Evolutionary conservation across 2,888 invertebrate genomes (phyloP).

Genomic region (Archips crataeganus): DNA sequence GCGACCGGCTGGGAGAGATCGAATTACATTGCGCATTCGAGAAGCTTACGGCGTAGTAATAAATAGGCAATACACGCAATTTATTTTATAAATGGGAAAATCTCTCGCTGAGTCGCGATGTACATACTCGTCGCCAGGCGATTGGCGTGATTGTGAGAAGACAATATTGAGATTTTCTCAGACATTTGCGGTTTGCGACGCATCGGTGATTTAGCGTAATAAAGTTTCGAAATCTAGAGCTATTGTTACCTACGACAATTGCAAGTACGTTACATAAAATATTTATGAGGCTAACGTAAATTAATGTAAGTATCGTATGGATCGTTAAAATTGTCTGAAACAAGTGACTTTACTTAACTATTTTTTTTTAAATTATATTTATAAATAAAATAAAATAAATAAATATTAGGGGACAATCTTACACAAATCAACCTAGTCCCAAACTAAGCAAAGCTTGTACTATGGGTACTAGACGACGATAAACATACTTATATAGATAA

Average conservation of each 20-base stretch:
- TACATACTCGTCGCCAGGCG: neutral
- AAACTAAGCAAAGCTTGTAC: no score
- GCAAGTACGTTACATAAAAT: neutral
- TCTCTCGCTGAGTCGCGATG: no score
- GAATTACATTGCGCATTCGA: neutral
- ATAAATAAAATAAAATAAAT: no score
- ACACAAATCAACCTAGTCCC: no score
- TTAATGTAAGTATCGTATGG: no score
- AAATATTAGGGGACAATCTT: no score
- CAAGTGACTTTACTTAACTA: no score
- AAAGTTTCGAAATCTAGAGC: neutral
- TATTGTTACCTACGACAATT: neutral
- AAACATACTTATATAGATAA: no score
- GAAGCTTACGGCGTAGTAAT: neutral
- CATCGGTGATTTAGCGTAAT: neutral
- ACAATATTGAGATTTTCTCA: conserved; percentile 30
- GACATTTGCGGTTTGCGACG: conserved; percentile 5
- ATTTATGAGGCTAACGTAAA: neutral
- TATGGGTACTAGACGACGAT: no score
- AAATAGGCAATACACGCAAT: neutral
- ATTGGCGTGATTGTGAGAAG: neutral
- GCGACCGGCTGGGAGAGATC: neutral
- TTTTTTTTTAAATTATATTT: no score
- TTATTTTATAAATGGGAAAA: neutral
- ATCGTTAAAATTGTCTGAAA: no score